Conservation (phyloP, 2,113 vertebrate genomes). For the Hystrix brachyura region DNA sequence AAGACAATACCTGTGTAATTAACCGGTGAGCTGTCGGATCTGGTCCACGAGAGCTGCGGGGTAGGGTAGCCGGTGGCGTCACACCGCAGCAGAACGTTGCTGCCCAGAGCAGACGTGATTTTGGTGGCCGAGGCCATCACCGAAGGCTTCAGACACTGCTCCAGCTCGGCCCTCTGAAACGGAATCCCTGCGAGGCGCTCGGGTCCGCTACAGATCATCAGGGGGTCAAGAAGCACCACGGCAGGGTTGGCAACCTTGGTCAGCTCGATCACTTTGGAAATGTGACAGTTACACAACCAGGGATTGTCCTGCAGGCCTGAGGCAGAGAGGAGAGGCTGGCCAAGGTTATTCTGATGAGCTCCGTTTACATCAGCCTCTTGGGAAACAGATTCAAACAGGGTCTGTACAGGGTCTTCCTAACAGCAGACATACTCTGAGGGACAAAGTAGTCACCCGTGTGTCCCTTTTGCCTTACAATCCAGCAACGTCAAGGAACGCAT, state of each 20-base stretch:
- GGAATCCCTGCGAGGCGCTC: conserved; percentile 93
- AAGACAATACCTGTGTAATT: conserved; percentile 93
- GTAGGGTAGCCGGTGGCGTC: conserved; percentile 95
- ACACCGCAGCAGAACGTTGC: conserved; percentile 96
- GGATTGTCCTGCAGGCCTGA: conserved; percentile 98
- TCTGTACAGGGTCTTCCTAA: not conserved
- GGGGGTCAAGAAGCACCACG: conserved; percentile 92
- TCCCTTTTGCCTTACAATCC: not conserved
- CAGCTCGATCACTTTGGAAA: conserved; percentile 96
- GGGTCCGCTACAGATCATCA: conserved; percentile 93
- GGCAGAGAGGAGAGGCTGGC: not conserved
- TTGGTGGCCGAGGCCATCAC: conserved; percentile 98
- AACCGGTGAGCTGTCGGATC: conserved; percentile 87
- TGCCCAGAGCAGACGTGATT: conserved; percentile 94
- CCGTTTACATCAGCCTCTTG: not conserved
- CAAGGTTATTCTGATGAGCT: not conserved
- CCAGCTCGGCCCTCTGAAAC: conserved; percentile 95
- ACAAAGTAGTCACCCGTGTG: not conserved
- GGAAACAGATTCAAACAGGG: not conserved
- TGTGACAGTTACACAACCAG: conserved; percentile 97
- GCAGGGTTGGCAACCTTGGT: conserved; percentile 91
- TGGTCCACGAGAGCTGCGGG: conserved; percentile 93
- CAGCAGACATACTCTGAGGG: not conserved
- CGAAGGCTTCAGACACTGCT: conserved; percentile 94
- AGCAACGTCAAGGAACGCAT: not conserved